Percentiles rank a stretch among this genome's conserved stretches.
Evolutionary conservation across 2,888 invertebrate species (phyloP).

Genomic region (Autographa pulchrina): DNA sequence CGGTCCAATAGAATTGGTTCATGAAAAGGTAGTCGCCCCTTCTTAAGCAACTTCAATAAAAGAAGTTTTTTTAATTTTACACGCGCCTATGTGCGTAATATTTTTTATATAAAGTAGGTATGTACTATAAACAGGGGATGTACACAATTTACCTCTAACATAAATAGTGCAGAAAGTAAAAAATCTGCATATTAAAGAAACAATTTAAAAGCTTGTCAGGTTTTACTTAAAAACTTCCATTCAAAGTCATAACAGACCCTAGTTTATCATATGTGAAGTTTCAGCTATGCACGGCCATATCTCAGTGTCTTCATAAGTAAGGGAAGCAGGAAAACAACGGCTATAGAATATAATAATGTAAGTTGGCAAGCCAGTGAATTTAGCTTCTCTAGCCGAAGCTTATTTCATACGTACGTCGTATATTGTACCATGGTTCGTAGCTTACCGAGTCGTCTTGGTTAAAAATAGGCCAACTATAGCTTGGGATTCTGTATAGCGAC

Average conservation of each 20-base stretch:
- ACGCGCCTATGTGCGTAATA: too few species aligned
- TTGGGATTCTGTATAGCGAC: background rate
- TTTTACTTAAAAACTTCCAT: constrained; percentile 39
- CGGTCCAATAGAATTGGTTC: too few species aligned
- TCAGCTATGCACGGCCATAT: constrained; percentile 57
- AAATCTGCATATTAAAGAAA: background rate
- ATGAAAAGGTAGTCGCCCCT: too few species aligned
- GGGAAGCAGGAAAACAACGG: constrained; percentile 59
- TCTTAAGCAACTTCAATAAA: too few species aligned
- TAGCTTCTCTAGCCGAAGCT: constrained; percentile 48
- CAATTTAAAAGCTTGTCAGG: constrained; percentile 24
- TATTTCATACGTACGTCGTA: constrained; percentile 39
- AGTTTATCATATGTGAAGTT: constrained; percentile 55
- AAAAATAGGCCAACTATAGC: constrained; percentile 58
- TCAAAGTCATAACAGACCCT: constrained; percentile 20
- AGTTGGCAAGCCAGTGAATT: constrained; percentile 53
- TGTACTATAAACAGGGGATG: too few species aligned
- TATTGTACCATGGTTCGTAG: constrained; percentile 36
- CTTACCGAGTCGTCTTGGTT: constrained; percentile 53
- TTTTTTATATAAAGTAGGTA: too few species aligned
- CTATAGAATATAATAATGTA: constrained; percentile 62
- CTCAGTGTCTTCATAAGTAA: constrained; percentile 61
- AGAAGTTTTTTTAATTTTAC: too few species aligned
- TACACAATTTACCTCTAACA: too few species aligned
- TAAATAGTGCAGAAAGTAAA: too few species aligned